These are phyloP conservation scores for Montipora capitata DNA, from an alignment of 92 coral and sea anemone species.

Conservation along the genomic window DNA sequence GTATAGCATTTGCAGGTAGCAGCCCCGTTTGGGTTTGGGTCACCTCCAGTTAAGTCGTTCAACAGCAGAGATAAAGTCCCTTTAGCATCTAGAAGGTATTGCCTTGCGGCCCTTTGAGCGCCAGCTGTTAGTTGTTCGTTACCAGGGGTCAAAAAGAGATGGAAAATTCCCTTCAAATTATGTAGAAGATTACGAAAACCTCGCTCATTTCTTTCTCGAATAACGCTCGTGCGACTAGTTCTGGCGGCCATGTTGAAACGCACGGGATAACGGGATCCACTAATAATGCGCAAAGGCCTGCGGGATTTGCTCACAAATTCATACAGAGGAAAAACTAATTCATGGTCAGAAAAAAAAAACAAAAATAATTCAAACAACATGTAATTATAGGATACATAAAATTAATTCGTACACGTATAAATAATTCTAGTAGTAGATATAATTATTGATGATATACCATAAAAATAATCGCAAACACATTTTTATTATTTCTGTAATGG, in stretches of 20 bases:
- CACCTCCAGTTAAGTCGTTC: conserved; percentile 47
- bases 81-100: conserved; percentile 38
- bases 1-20: conserved; percentile 46
- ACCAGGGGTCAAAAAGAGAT: conserved; percentile 35
- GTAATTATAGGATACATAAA: too few species aligned
- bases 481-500: too few species aligned
- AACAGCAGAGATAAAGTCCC: conserved; percentile 46
- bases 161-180: conserved; percentile 59
- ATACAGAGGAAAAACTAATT: too few species aligned
- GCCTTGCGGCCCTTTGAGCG: neutral
- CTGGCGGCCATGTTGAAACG: neutral
- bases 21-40: conserved; percentile 9
- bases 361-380: too few species aligned
- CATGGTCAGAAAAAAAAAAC: too few species aligned
- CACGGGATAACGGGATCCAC: too few species aligned
- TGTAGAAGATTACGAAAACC: conserved; percentile 62
- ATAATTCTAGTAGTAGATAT: too few species aligned
- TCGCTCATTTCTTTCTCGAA: conserved; percentile 62
- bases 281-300: too few species aligned
- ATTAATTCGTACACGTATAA: too few species aligned
- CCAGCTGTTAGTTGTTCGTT: conserved; percentile 4
- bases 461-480: too few species aligned
- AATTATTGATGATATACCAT: too few species aligned
- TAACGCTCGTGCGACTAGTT: neutral
- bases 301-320: too few species aligned